phyloP scores from a whole-genome alignment of 1,140 invertebrate species.

The Penaeus indicus region DNA sequence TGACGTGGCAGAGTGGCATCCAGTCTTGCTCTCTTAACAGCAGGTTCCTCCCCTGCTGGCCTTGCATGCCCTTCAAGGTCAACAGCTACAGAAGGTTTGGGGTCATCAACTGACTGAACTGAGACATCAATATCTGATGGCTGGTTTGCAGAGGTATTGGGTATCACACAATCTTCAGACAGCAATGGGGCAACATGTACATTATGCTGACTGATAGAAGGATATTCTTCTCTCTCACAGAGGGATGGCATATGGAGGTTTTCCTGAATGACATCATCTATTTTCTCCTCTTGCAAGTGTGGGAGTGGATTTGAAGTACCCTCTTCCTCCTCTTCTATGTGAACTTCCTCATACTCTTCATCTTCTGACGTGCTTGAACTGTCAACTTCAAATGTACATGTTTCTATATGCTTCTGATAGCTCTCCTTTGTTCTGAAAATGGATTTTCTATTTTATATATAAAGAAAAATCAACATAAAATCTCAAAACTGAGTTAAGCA shows the following conservation, averaged over 20 bases:
- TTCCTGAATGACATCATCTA: too few relatives aligned
- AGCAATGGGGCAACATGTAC: too few relatives aligned
- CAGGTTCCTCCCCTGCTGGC: slow-evolving; percentile 39
- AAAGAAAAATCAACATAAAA: neutral
- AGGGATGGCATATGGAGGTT: too few relatives aligned
- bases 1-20: slow-evolving; percentile 44
- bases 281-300: too few relatives aligned
- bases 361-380: slow-evolving; percentile 70
- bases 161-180: too few relatives aligned
- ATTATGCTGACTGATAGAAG: too few relatives aligned
- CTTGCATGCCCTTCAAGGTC: neutral
- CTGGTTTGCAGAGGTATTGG: too few relatives aligned
- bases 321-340: slow-evolving; percentile 42
- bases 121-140: neutral
- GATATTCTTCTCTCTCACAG: too few relatives aligned
- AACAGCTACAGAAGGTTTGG: neutral
- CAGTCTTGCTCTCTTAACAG: slow-evolving; percentile 45
- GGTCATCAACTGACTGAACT: neutral
- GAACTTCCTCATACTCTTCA: slow-evolving; percentile 46
- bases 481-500: neutral
- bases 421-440: slow-evolving; percentile 80
- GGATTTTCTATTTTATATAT: slow-evolving; percentile 2
- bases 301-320: neutral
- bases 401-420: slow-evolving; percentile 84
- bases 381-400: slow-evolving; percentile 76